These are phyloP conservation scores for Xenopus petersii DNA, from an alignment of 2,797 vertebrate genomes.

Conservation along the genomic window DNA sequence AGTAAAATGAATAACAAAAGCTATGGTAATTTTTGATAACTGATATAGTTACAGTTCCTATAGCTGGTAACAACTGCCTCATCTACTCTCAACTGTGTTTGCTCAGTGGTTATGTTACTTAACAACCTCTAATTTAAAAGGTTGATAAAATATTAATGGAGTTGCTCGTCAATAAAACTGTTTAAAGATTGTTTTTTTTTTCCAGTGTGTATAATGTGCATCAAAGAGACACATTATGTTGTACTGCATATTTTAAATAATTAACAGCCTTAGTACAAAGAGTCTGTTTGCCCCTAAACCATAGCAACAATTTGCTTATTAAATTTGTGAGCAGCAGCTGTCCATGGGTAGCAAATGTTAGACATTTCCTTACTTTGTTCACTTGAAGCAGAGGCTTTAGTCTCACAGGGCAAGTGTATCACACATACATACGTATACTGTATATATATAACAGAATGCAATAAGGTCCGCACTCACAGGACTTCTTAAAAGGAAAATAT, in stretches of 20 bases:
- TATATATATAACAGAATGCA: too few species aligned
- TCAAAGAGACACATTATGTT: constrained; percentile 13
- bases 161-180: constrained; percentile 19
- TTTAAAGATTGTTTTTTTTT: constrained; percentile 7
- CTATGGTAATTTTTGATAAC: neutral
- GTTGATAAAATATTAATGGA: constrained; percentile 31
- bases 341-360: neutral
- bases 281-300: constrained; percentile 54
- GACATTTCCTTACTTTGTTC: constrained; percentile 10
- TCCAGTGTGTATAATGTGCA: constrained; percentile 24
- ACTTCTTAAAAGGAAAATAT: too few species aligned
- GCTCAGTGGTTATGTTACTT: constrained; percentile 22
- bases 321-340: constrained; percentile 28
- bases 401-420: too few species aligned
- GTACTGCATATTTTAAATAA: constrained; percentile 39
- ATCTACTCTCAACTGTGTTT: constrained; percentile 11
- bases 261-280: constrained; percentile 43
- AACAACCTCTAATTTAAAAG: constrained; percentile 38
- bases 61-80: constrained; percentile 8
- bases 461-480: too few species aligned
- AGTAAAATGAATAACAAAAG: too few species aligned
- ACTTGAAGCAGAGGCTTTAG: too few species aligned
- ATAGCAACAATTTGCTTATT: constrained; percentile 52
- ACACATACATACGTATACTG: too few species aligned
- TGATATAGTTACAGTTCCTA: constrained; percentile 1